A percentile compares a stretch with the other conserved stretches of the same genome.
Conservation (phyloP, 2,113 vertebrate species). For the Macquaria ambigua region DNA sequence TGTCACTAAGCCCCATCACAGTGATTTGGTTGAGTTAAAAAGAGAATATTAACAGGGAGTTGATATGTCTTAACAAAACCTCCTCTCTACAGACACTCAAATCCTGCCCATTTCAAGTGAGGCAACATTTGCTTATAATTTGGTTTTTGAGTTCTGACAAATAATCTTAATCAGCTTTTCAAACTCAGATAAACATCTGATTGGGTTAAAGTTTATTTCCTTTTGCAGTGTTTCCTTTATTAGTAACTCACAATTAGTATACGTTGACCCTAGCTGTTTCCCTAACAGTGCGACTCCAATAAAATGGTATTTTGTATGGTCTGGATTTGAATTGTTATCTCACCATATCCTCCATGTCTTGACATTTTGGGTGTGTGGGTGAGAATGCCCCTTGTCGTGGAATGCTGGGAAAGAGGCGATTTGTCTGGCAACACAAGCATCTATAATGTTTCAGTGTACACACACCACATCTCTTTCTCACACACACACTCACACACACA, state of each 20-base stretch:
- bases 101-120: not conserved
- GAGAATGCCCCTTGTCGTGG: slow-evolving; percentile 43
- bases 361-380: slow-evolving; percentile 51
- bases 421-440: slow-evolving; percentile 60
- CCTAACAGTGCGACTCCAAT: slow-evolving; percentile 15
- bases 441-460: slow-evolving; percentile 60
- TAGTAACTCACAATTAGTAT: slow-evolving; percentile 11
- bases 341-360: slow-evolving; percentile 5
- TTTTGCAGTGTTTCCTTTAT: slow-evolving; percentile 3
- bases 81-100: not conserved
- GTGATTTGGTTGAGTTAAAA: not conserved
- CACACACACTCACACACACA: slow-evolving; percentile 33
- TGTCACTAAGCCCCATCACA: not conserved
- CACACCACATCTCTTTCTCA: not conserved
- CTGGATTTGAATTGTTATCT: slow-evolving; percentile 22
- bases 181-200: slow-evolving; percentile 10
- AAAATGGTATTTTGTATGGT: not conserved
- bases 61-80: not conserved
- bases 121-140: not conserved
- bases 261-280: slow-evolving; percentile 22
- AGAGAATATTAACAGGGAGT: not conserved
- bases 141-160: not conserved
- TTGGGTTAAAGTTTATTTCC: not conserved
- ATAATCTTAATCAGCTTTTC: not conserved
- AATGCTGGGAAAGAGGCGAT: slow-evolving; percentile 64